These are phyloP conservation scores for Pimephales promelas DNA, from an alignment of 2,113 vertebrate genomes.

Conservation along the genomic window DNA sequence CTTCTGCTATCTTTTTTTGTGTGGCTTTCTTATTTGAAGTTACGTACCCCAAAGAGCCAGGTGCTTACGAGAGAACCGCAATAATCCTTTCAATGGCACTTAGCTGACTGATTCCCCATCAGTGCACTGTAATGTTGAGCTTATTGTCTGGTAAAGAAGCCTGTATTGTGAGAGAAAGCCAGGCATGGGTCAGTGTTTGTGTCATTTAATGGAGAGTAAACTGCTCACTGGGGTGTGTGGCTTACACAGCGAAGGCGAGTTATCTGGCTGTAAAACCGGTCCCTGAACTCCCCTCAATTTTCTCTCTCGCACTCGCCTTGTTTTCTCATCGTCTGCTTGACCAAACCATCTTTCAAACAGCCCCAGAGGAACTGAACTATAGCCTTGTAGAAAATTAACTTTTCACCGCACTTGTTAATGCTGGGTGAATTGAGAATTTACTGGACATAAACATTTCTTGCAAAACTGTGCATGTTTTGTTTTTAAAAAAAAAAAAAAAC, in stretches of 20 bases:
- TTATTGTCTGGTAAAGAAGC: conserved; percentile 37
- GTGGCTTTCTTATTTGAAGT: background rate
- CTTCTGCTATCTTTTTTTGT: background rate
- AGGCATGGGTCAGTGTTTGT: conserved; percentile 37
- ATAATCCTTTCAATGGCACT: conserved; percentile 29
- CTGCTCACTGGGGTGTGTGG: conserved; percentile 39
- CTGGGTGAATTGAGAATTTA: background rate
- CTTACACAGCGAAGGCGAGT: conserved; percentile 18
- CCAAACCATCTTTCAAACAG: background rate
- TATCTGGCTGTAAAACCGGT: conserved; percentile 36
- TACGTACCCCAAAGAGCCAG: background rate
- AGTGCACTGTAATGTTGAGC: conserved; percentile 28
- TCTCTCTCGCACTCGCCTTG: conserved; percentile 5
- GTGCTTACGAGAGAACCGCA: background rate
- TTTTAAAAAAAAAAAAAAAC: background rate
- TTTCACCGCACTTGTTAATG: conserved; percentile 23
- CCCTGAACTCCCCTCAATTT: conserved; percentile 27
- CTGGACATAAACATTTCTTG: conserved; percentile 7
- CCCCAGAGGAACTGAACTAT: background rate
- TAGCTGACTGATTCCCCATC: conserved; percentile 27
- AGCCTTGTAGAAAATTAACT: conserved; percentile 3
- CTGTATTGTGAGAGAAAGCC: conserved; percentile 9
- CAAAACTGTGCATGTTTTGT: background rate
- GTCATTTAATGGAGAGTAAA: conserved; percentile 44
- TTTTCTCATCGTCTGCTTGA: conserved; percentile 16